Conservation (phyloP, 1,140 invertebrate genomes). For the Heliconius himera region DNA sequence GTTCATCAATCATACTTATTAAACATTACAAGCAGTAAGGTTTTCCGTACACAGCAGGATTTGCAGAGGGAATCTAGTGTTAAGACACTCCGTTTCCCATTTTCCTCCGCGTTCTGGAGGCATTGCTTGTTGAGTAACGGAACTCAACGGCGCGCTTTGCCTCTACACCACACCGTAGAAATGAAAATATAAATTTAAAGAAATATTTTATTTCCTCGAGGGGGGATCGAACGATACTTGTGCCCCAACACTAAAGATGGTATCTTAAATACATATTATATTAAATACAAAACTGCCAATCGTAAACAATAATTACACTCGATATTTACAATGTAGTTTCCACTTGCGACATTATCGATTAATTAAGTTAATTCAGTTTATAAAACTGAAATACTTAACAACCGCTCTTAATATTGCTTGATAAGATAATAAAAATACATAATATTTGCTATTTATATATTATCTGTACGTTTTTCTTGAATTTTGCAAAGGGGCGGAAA, state of each 20-base stretch:
- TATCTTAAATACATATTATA: neutral
- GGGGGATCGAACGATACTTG: too few species aligned
- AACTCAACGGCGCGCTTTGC: too few species aligned
- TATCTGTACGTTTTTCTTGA: too few species aligned
- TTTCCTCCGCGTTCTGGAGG: too few species aligned
- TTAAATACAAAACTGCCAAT: neutral
- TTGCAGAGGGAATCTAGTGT: too few species aligned
- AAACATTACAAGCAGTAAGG: neutral
- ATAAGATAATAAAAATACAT: neutral
- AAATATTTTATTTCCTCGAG: too few species aligned
- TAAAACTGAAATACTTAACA: neutral
- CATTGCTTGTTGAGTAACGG: too few species aligned
- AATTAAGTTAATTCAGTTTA: neutral
- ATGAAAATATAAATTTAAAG: too few species aligned
- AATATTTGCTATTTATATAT: too few species aligned
- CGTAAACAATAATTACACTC: neutral
- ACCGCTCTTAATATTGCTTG: neutral
- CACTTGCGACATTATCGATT: neutral
- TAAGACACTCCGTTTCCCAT: too few species aligned
- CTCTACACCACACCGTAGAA: too few species aligned
- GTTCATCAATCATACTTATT: neutral
- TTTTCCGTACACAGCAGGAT: neutral
- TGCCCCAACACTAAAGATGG: too few species aligned
- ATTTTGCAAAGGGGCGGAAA: neutral
- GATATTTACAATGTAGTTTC: neutral